A percentile compares a stretch with the other conserved stretches of the same genome.
These are phyloP conservation scores for Oasisia sp. DNA, from an alignment of 2,888 invertebrate genomes.

Conservation along the genomic window DNA sequence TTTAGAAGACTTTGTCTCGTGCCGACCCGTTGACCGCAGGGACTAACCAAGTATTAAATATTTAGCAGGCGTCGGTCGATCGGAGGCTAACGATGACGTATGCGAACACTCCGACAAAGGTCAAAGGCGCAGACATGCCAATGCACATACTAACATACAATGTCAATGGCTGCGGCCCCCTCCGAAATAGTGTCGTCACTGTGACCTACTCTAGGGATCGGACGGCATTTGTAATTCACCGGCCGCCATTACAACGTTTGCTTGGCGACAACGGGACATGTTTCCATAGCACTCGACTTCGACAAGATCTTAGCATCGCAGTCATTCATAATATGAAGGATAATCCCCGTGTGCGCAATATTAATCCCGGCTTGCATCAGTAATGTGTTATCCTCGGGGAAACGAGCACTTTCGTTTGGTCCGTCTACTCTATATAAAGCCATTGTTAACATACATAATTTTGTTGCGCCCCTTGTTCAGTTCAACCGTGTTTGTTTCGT, in stretches of 20 bases:
- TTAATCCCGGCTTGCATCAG: no score
- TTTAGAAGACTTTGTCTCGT: neutral
- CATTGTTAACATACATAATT: no score
- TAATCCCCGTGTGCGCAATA: no score
- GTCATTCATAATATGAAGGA: no score
- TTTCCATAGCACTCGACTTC: neutral
- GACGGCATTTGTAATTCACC: neutral
- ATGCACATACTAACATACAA: conserved; percentile 17
- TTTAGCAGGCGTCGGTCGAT: neutral
- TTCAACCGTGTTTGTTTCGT: no score
- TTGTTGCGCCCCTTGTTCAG: no score
- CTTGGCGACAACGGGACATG: neutral
- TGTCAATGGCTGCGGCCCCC: neutral
- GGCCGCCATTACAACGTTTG: neutral
- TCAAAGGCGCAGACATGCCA: neutral
- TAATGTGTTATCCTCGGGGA: no score
- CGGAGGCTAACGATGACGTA: neutral
- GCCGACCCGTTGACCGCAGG: neutral
- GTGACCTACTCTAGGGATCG: neutral
- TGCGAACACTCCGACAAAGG: neutral
- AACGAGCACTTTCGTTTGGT: no score
- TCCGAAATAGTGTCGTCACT: neutral
- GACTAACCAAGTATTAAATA: conserved; percentile 1
- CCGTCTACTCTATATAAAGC: no score
- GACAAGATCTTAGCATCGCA: no score